Base-by-base conservation (phyloP, 35 echinoderm and acorn worm species). In the Apostichopus californicus region DNA sequence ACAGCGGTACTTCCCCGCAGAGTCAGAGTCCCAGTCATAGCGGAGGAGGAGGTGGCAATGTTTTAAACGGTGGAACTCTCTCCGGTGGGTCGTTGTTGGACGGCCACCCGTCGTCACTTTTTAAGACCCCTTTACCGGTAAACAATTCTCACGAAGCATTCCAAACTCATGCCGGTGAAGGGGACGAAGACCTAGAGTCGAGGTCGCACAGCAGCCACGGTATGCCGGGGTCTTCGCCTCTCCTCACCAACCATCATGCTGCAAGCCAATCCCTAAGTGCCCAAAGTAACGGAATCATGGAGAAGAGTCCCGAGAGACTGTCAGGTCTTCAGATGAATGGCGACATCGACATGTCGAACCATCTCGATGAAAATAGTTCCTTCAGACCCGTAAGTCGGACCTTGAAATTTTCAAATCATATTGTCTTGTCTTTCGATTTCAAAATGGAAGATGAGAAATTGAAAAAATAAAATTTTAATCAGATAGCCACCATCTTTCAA, bases 111-210 rank as follows among this genome's bases (percentile, higher is more conserved):
- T 78, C 21, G 14, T 75, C 71, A 18, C 58, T 93, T 65, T 96
- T 96, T 83, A 96, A 96, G 87, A 96, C 95, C 22, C 95, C 95
- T 15, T 87, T 93, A 13, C 95, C 95, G 60, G 92, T 93, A 17
- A 87, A 96, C 88, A 80, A 77, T 56, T 93, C 88, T 77, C 87
- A 72, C 17, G 63, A 93, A 85, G 20, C 95, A 96, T 96, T 96
- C 95, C 95, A 96, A 54, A 80, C 88, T 83, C 79, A 59, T 55
- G 18, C 46, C 5, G 78, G 55, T 13, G 86, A 55, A 72, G 86
- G 10, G 61, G 60, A 66, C 3, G 21, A 15, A 72, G 5, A 10
- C 22, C 9, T 64, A 21, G 14, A 22, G 17, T 22, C 70, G 8
- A 21, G 15, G 54, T 56, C 13, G 4, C 13, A 1, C 6, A 18